Conservation (phyloP, 2,113 vertebrate species). For the Pseudopipra pipra region DNA sequence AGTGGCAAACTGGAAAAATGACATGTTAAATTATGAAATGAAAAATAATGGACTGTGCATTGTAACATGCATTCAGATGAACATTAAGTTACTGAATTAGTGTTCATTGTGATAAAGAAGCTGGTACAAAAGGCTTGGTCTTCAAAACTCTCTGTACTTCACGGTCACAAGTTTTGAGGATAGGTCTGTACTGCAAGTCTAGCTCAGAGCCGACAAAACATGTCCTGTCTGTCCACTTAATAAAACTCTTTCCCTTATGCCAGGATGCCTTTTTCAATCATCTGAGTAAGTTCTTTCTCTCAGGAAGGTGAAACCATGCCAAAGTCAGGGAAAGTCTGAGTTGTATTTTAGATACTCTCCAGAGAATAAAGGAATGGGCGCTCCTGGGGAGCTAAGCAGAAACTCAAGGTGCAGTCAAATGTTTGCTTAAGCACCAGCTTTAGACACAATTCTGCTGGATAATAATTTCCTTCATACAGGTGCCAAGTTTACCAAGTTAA, state of each 20-base stretch:
- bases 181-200: neutral
- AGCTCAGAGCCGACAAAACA: neutral
- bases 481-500: neutral
- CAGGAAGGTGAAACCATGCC: neutral
- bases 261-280: neutral
- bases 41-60: neutral
- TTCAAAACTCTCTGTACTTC: neutral
- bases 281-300: neutral
- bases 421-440: neutral
- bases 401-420: neutral
- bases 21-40: slow-evolving; percentile 17
- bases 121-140: neutral
- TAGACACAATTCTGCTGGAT: neutral
- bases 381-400: neutral
- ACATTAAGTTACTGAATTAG: neutral
- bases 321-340: neutral
- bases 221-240: neutral
- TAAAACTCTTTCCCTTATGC: neutral
- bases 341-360: neutral
- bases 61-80: neutral
- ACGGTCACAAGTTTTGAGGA: neutral
- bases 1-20: slow-evolving; percentile 2
- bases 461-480: neutral
- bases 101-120: neutral
- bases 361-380: neutral